Evolutionary conservation across 2,113 vertebrate species (phyloP).

Genomic region (Amazona guildingii): DNA sequence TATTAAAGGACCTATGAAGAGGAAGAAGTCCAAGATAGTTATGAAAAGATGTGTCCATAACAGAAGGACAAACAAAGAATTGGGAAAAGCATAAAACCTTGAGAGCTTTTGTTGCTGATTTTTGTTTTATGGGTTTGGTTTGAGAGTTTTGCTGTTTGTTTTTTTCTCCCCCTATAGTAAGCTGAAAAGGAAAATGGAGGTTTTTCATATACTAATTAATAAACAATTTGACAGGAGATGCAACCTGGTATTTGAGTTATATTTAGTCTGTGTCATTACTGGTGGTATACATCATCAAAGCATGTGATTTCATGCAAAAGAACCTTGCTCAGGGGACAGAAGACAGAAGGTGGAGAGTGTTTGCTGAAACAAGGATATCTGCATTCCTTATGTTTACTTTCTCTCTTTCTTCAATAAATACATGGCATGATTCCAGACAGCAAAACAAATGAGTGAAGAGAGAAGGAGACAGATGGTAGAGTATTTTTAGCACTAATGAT

Average conservation of each 20-base stretch:
- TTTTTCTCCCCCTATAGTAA: background rate
- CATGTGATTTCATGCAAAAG: background rate
- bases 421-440: background rate
- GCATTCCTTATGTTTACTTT: background rate
- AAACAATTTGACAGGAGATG: background rate
- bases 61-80: background rate
- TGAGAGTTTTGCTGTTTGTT: rapidly evolving
- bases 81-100: background rate
- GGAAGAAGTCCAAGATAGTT: background rate
- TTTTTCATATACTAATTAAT: background rate
- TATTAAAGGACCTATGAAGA: background rate
- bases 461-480: slow-evolving; percentile 26
- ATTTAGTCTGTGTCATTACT: background rate
- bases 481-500: background rate
- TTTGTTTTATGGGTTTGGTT: background rate
- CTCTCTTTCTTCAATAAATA: background rate
- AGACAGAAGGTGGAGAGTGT: background rate
- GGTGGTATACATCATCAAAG: background rate
- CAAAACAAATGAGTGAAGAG: background rate
- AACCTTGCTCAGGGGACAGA: background rate
- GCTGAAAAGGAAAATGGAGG: background rate
- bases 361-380: background rate
- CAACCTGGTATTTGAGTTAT: background rate
- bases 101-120: background rate
- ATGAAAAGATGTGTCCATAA: background rate